A percentile compares a stretch with the other conserved stretches of the same genome.
Evolutionary conservation across 2,888 invertebrate species (phyloP).

Genomic region (Melipona beecheii): DNA sequence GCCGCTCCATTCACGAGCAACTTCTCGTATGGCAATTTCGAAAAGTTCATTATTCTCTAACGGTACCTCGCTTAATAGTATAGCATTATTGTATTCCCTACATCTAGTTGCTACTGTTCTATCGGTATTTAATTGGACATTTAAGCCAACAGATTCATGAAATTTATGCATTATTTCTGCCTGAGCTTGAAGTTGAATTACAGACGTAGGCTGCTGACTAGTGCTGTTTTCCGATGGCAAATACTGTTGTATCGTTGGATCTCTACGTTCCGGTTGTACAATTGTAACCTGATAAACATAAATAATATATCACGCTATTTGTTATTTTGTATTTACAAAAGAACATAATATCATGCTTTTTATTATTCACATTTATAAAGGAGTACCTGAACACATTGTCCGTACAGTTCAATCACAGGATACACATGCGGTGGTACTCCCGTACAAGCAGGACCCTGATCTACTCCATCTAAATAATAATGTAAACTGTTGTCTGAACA

Average conservation of each 20-base stretch:
- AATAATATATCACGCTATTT: background rate
- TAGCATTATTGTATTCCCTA: slow-evolving; percentile 86
- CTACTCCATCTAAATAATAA: slow-evolving; percentile 94
- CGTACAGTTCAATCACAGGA: slow-evolving; percentile 97
- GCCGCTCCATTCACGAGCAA: slow-evolving; percentile 89
- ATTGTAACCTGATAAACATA: slow-evolving; percentile 79
- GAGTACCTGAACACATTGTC: slow-evolving; percentile 94
- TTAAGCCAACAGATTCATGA: slow-evolving; percentile 88
- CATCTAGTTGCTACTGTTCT: slow-evolving; percentile 88
- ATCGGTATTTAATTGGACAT: slow-evolving; percentile 89
- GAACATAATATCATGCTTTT: background rate
- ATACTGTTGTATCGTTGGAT: slow-evolving; percentile 81
- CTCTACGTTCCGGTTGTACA: slow-evolving; percentile 81
- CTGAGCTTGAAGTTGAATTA: slow-evolving; percentile 85
- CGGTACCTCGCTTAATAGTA: slow-evolving; percentile 90
- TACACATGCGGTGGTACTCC: slow-evolving; percentile 92
- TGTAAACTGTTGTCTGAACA: slow-evolving; percentile 93
- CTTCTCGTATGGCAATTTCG: slow-evolving; percentile 89
- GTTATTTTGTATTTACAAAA: background rate
- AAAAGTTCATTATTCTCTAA: slow-evolving; percentile 91
- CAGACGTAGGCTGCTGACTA: slow-evolving; percentile 86
- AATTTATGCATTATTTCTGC: slow-evolving; percentile 83
- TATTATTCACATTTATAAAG: background rate
- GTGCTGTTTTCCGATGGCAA: slow-evolving; percentile 85
- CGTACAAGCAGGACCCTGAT: slow-evolving; percentile 93